phyloP scores from a whole-genome alignment of 2,113 vertebrate species.

The Cheilinus undulatus region DNA sequence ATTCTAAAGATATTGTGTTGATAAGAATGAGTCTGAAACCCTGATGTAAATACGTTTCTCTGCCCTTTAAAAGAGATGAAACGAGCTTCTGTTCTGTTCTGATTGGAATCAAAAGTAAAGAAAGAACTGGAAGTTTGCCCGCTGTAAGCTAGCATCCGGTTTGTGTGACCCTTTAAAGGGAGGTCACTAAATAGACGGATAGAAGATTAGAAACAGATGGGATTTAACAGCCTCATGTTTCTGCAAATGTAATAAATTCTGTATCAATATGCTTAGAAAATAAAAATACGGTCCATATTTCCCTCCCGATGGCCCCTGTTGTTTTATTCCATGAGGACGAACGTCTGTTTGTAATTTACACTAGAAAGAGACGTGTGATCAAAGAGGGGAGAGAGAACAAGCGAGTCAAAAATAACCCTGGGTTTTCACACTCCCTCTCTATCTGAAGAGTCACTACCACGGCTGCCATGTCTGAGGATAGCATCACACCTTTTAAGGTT shows the following conservation, averaged over 20 bases:
- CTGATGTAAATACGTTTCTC: too few relatives aligned
- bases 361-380: slow-evolving; percentile 67
- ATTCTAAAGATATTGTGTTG: too few relatives aligned
- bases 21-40: too few relatives aligned
- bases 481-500: slow-evolving; percentile 70
- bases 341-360: slow-evolving; percentile 63
- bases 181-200: too few relatives aligned
- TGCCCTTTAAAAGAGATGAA: too few relatives aligned
- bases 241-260: neutral
- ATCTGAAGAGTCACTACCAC: slow-evolving; percentile 25
- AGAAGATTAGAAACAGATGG: too few relatives aligned
- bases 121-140: too few relatives aligned
- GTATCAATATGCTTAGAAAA: neutral
- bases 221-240: too few relatives aligned
- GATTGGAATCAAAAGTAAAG: too few relatives aligned
- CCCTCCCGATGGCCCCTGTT: slow-evolving; percentile 13
- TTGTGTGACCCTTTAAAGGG: too few relatives aligned
- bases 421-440: slow-evolving; percentile 46
- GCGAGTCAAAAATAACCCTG: slow-evolving; percentile 55
- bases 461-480: slow-evolving; percentile 64
- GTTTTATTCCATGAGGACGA: slow-evolving; percentile 37
- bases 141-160: too few relatives aligned
- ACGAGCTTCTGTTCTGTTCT: too few relatives aligned
- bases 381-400: slow-evolving; percentile 57
- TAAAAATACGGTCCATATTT: neutral